Percentiles rank a stretch among this genome's conserved stretches.
phyloP scores from a whole-genome alignment of 2,888 invertebrate genomes.

The Tortrix viridana region DNA sequence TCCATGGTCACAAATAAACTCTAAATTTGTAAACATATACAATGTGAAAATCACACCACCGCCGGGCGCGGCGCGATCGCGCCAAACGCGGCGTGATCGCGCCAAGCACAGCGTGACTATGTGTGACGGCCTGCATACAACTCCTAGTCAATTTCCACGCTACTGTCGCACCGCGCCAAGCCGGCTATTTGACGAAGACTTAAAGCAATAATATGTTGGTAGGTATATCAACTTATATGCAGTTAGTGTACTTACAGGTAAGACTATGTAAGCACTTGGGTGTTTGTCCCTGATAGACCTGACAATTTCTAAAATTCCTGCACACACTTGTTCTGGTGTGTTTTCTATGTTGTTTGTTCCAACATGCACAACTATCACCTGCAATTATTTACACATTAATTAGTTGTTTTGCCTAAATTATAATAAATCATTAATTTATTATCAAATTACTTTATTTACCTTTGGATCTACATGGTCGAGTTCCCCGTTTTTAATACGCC shows the following conservation, averaged over 20 bases:
- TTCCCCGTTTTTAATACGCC: slow-evolving; percentile 95
- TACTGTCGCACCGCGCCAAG: too few species aligned
- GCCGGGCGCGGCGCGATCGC: too few species aligned
- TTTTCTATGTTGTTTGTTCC: slow-evolving; percentile 95
- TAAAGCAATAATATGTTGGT: too few species aligned
- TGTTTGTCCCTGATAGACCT: slow-evolving; percentile 89
- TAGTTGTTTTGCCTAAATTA: neutral
- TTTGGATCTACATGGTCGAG: slow-evolving; percentile 95
- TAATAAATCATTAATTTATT: neutral
- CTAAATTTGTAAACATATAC: too few species aligned
- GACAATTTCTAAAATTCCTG: slow-evolving; percentile 92
- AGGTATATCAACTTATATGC: too few species aligned
- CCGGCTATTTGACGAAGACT: too few species aligned
- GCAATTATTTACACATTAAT: slow-evolving; percentile 46
- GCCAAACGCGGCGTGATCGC: too few species aligned
- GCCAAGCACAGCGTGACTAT: too few species aligned
- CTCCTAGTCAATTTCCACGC: too few species aligned
- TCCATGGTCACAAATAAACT: too few species aligned
- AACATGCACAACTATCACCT: slow-evolving; percentile 94
- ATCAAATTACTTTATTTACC: slow-evolving; percentile 73
- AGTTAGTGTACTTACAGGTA: slow-evolving; percentile 87
- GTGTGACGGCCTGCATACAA: too few species aligned
- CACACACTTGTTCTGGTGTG: slow-evolving; percentile 91
- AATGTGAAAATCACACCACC: too few species aligned
- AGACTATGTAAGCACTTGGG: slow-evolving; percentile 91